A percentile compares a stretch with the other conserved stretches of the same genome.
phyloP scores from a whole-genome alignment of 2,113 vertebrate species.

The Numenius arquata region DNA sequence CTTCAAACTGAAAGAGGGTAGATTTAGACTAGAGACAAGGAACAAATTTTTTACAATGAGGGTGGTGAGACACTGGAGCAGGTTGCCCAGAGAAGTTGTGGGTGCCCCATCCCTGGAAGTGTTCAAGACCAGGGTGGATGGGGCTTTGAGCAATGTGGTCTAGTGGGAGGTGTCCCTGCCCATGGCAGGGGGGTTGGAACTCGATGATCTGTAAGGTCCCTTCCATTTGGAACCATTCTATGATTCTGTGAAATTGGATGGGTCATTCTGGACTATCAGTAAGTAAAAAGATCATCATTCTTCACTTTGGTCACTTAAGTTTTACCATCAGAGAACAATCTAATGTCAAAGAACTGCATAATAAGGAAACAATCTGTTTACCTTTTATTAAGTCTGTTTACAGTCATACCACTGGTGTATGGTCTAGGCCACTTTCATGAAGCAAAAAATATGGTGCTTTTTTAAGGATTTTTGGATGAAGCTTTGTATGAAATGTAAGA shows the following conservation, averaged over 20 bases:
- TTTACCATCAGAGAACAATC: neutral
- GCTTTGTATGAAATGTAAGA: neutral
- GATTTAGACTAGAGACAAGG: neutral
- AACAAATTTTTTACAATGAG: neutral
- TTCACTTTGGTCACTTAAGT: neutral
- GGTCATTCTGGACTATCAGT: neutral
- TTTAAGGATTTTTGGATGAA: neutral
- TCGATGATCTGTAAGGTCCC: neutral
- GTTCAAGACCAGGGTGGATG: neutral
- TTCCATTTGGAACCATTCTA: neutral
- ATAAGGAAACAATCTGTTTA: neutral
- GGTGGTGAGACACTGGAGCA: neutral
- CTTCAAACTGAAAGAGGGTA: neutral
- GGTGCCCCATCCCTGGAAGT: neutral
- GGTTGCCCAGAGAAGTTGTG: neutral
- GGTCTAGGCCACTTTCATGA: neutral
- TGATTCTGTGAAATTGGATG: neutral
- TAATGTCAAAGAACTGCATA: neutral
- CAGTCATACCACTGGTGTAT: neutral
- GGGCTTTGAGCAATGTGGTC: neutral
- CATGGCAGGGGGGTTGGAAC: neutral
- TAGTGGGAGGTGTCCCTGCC: neutral
- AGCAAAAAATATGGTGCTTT: neutral
- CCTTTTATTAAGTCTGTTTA: neutral
- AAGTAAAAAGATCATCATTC: neutral